Conservation (phyloP, 1,140 invertebrate genomes). For the Aphaenogaster rudis region DNA sequence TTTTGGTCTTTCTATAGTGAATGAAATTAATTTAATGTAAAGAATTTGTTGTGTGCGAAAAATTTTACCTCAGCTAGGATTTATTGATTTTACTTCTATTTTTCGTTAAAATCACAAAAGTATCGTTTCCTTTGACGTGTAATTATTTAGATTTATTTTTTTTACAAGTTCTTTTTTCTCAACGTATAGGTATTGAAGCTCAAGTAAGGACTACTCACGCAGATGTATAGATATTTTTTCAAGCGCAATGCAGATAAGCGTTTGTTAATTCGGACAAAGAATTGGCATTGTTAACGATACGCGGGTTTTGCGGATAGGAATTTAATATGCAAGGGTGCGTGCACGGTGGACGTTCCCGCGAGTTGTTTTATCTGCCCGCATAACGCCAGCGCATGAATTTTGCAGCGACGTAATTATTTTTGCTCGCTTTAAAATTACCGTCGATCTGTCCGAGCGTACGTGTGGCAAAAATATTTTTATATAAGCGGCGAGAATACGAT, state of each 20-base stretch:
- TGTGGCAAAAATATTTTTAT: constrained; percentile 33
- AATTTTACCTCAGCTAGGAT: no score
- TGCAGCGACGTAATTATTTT: constrained; percentile 54
- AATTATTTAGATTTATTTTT: neutral
- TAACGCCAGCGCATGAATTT: constrained; percentile 41
- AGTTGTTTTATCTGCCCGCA: constrained; percentile 48
- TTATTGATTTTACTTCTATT: neutral
- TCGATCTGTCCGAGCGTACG: constrained; percentile 15
- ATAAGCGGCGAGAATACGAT: constrained; percentile 22
- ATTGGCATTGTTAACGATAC: constrained; percentile 44
- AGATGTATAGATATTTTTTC: constrained; percentile 6
- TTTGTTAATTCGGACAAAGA: constrained; percentile 56
- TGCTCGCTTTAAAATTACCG: constrained; percentile 42
- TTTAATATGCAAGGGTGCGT: constrained; percentile 59
- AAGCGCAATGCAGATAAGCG: constrained; percentile 29
- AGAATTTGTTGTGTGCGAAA: no score
- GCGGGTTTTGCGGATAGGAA: constrained; percentile 42
- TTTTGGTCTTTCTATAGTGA: no score
- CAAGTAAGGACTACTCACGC: neutral
- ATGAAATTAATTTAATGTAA: no score
- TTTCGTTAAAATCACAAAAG: neutral
- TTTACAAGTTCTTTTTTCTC: neutral
- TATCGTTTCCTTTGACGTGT: neutral
- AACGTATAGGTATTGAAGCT: constrained; percentile 1
- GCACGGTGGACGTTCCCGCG: constrained; percentile 10